Base-by-base conservation (phyloP, 2,888 invertebrate genomes). In the Bugulina stolonifera region DNA sequence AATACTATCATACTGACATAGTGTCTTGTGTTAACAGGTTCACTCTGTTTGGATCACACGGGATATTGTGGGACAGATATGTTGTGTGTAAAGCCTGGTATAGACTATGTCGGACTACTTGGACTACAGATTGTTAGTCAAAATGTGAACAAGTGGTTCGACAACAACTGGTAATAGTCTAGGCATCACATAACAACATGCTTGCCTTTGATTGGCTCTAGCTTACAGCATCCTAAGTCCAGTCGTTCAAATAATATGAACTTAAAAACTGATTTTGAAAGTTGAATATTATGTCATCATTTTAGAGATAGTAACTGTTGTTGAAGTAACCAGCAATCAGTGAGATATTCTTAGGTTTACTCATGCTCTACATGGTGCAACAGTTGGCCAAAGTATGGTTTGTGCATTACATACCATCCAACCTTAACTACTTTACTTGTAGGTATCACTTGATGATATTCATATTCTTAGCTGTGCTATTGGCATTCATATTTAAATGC, bases 111-210 rank as follows among this genome's bases (percentile, higher is more conserved):
- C 14, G 32, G 64, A 10, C 2, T 64, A 25, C 2, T 18, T 3
- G 32, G 29, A 3, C 32, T 64, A 14, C 18, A 22, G 32, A 1
- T 64, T 29, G 22, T 64, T 14, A n/a, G 32, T 27, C 2, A n/a
- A 27, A 34, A 10, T 64, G 27, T 34, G 29, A 64, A 32, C 14
- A 32, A 34, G 18, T 32, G 64, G 32, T 64, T 64, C 34, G 64
- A 64, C 34, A 27, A 27, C 32, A 64, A 64, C 64, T 64, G 64
- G 64, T 34, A 29, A 64, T n/a, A n/a, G n/a, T n/a, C n/a, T n/a
- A n/a, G n/a, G n/a, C n/a, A n/a, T n/a, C n/a, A n/a, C n/a, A n/a
- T n/a, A n/a, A n/a, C n/a, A n/a, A n/a, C n/a, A n/a, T n/a, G n/a
- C n/a, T n/a, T n/a, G n/a, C n/a, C n/a, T n/a, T n/a, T n/a, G n/a